phyloP scores from a whole-genome alignment of 2,888 invertebrate genomes.

The Laothoe populi region DNA sequence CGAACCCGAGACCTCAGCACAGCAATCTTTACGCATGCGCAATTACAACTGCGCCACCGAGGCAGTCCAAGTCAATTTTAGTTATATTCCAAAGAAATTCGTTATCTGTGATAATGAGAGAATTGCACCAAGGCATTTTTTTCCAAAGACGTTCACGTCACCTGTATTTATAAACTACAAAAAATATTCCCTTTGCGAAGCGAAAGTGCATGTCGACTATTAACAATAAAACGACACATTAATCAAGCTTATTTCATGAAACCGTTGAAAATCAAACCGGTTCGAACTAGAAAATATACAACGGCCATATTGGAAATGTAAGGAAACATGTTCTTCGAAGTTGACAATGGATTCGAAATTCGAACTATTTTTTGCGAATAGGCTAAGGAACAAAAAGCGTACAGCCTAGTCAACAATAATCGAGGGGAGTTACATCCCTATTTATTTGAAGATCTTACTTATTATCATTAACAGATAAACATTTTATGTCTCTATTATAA shows the following conservation, averaged over 20 bases:
- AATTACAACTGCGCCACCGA: too few species aligned
- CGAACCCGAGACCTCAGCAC: too few species aligned
- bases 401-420: slow-evolving; percentile 53
- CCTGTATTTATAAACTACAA: not conserved
- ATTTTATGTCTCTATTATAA: slow-evolving; percentile 40
- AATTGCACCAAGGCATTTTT: not conserved
- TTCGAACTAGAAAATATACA: slow-evolving; percentile 48
- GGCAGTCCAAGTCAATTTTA: too few species aligned
- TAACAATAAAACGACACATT: slow-evolving; percentile 30
- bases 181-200: not conserved
- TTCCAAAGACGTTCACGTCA: not conserved
- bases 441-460: slow-evolving; percentile 20
- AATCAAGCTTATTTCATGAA: slow-evolving; percentile 38
- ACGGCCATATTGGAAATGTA: slow-evolving; percentile 54
- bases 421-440: slow-evolving; percentile 30
- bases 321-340: slow-evolving; percentile 62
- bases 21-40: too few species aligned
- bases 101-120: too few species aligned
- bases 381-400: slow-evolving; percentile 57
- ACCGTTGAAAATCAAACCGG: slow-evolving; percentile 55
- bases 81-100: too few species aligned
- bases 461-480: slow-evolving; percentile 32
- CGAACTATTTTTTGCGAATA: slow-evolving; percentile 62
- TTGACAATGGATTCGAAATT: slow-evolving; percentile 59
- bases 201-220: not conserved